Base-by-base conservation (phyloP, 1,140 invertebrate genomes). In the Varroa destructor region DNA sequence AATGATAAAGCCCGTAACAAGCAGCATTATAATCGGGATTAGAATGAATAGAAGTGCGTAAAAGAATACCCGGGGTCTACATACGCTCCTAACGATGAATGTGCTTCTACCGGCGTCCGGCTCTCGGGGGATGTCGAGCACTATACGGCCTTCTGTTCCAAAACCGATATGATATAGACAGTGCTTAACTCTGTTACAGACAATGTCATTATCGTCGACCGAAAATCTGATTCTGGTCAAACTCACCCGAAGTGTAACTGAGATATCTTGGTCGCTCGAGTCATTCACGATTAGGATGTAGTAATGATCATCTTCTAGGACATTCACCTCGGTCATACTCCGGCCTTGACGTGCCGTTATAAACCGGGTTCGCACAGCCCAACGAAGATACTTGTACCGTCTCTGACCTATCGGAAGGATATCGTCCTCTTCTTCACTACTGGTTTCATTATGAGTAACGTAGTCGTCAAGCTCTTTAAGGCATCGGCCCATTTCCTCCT, bases 41-140 rank as follows among this genome's bases (percentile, higher is more conserved):
- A 67, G 61, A 46, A 67, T 67, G 61, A 67, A 67, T 46, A 67
- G 61, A 10, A 67, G 61, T 14, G 61, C 61, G 37, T 67, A 67
- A 37, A 67, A 67, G 61, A 67, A 67, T 12, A 67, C 61, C 1
- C 61, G 14, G 10, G 61, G 61, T 67, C 61, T 40, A 37, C 61
- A 67, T 14, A 67, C 61, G 8, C 61, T 67, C 8, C 61, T n/a
- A 12, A 67, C 61, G 46, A 67, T 46, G 37, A 67, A 67, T 37
- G 40, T 67, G 37, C 61, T 67, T 46, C 61, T 12, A 8, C 61
- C 61, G 10, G 61, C 61, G 37, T 67, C 61, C 61, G 61, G 61
- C 61, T 67, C 61, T 2, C 61, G 12, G 2, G 61, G 61, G 14
- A 67, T 67, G 8, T 67, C 61, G 3, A 67, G 61, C 37, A 67